These are phyloP conservation scores for Prunella himalayana DNA, from an alignment of 2,113 vertebrate species.

Conservation along the genomic window DNA sequence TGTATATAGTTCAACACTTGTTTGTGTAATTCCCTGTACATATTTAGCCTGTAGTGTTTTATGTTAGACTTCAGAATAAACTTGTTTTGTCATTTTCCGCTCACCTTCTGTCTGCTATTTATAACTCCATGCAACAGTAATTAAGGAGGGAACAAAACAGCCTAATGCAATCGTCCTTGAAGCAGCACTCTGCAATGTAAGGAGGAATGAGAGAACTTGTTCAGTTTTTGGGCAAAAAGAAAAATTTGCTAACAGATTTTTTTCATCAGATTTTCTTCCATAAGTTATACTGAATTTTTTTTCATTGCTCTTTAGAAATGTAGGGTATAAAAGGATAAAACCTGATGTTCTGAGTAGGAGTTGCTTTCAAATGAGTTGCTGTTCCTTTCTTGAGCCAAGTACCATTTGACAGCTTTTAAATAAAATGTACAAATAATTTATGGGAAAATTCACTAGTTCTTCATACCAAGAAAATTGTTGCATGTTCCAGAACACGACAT, in stretches of 20 bases:
- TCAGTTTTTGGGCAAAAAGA: not conserved
- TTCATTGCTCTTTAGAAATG: not conserved
- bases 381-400: not conserved
- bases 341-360: not conserved
- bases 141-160: constrained; percentile 40
- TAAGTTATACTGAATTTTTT: not conserved
- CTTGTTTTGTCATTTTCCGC: constrained; percentile 65
- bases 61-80: constrained; percentile 66
- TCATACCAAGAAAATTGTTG: not conserved
- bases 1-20: constrained; percentile 55
- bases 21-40: constrained; percentile 61
- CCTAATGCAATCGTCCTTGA: constrained; percentile 11
- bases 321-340: not conserved
- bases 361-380: not conserved
- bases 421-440: not conserved
- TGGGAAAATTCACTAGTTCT: not conserved
- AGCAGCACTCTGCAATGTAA: not conserved
- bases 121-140: constrained; percentile 53
- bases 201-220: not conserved
- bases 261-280: not conserved
- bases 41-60: constrained; percentile 66
- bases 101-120: constrained; percentile 69
- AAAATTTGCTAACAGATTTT: not conserved
- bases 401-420: not conserved
- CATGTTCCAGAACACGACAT: not conserved